Evolutionary conservation across 2,113 vertebrate genomes (phyloP), one percentile per base, ranked within the genome.

Genomic region (Condylura cristata): DNA sequence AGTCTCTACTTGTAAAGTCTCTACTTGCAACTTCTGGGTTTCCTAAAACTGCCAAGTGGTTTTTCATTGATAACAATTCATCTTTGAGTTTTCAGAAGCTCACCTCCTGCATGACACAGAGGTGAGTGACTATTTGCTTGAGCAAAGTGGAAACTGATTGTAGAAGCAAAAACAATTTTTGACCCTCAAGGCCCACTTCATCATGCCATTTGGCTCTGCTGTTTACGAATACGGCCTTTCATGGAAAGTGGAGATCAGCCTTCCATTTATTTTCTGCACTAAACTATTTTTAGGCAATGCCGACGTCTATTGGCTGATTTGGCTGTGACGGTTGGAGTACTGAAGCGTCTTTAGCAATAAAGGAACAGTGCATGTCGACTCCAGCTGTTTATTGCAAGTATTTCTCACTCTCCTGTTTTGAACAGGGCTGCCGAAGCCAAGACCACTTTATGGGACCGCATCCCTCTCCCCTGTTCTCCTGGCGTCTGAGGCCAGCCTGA

Each of bases 301-400:
- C 53, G 56, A 86, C 44, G 8, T 46, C 70, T 53, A 18, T 65
- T 71, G 26, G 5, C 48, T 17, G 34, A 70, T 24, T 84, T 92
- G 74, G 41, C 83, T 75, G 58, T 86, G 44, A 86, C n/a, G 17
- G 17, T 7, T 72, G 51, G 66, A 70, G 16, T 66, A 28, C 51
- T 24, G n/a, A 91, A 53, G 8, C 30, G 46, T 71, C 44, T 85
- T 75, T 65, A 74, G 34, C n/a, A 66, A 9, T 60, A 75, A 71
- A 46, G 53, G 48, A 65, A 53, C 5, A 0, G 58, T 46, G 26
- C 7, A 68, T 87, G 71, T 79, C 20, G 32, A 8, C 39, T 75
- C 71, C 83, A 87, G 71, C 46, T 96, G 83, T 72, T 96, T 86
- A 96, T 84, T 86, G n/a, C 78, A 74, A 68, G 7, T 82, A 53